Conservation (phyloP, 2,888 invertebrate genomes). For the Leptinotarsa peninsularis region DNA sequence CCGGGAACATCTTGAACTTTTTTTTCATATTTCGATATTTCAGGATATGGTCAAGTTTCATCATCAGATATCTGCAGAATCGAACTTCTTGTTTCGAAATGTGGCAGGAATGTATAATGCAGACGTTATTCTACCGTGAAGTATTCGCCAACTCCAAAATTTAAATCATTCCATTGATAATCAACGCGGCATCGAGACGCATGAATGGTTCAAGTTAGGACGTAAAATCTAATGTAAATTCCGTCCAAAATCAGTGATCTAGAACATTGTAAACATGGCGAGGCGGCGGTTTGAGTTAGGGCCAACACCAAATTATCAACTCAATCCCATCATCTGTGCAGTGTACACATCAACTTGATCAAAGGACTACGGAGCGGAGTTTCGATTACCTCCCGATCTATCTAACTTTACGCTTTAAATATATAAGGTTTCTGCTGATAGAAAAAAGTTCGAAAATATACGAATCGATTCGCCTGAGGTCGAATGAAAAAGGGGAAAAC, state of each 20-base stretch:
- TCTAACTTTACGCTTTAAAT: conserved; percentile 54
- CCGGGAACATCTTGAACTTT: no score
- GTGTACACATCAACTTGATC: conserved; percentile 62
- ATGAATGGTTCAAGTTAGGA: conserved; percentile 42
- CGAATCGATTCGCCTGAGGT: conserved; percentile 17
- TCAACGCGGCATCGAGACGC: conserved; percentile 28
- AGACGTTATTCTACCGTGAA: not conserved
- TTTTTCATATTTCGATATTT: no score
- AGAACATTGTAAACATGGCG: conserved; percentile 62
- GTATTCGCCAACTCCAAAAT: not conserved
- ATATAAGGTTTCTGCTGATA: conserved; percentile 50
- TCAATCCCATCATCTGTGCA: conserved; percentile 62
- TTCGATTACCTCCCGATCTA: conserved; percentile 59
- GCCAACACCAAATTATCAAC: conserved; percentile 63
- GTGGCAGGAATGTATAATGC: not conserved
- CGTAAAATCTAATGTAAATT: conserved; percentile 58
- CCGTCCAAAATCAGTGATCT: conserved; percentile 60
- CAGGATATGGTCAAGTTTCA: no score
- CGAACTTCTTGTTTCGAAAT: not conserved
- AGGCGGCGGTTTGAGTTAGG: conserved; percentile 57
- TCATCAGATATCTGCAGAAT: no score
- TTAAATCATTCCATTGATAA: conserved; percentile 16
- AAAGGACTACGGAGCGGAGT: conserved; percentile 58
- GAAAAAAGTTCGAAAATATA: conserved; percentile 28
- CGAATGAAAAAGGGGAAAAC: not conserved